Percentiles rank a stretch among this genome's conserved stretches.
Conservation (phyloP, 2,113 vertebrate species). For the Scalopus aquaticus region DNA sequence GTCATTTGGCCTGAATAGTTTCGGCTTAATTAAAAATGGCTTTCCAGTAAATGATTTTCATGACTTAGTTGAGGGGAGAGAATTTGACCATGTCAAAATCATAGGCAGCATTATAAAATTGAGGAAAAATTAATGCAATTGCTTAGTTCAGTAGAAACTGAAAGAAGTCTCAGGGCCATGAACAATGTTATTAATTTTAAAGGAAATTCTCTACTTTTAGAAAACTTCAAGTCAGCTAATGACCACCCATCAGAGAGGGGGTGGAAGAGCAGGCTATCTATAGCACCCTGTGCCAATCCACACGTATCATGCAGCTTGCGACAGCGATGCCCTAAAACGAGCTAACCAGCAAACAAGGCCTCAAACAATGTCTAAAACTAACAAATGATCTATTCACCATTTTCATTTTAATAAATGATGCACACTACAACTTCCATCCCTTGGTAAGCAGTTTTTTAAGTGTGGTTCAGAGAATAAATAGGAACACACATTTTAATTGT, state of each 20-base stretch:
- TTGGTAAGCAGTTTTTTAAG: conserved; percentile 17
- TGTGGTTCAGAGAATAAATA: neutral
- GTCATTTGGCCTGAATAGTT: neutral
- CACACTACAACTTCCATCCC: neutral
- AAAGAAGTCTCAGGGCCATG: neutral
- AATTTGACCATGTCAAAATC: conserved; percentile 47
- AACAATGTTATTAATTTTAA: conserved; percentile 15
- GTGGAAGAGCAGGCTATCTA: neutral
- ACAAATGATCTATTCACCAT: neutral
- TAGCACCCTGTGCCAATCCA: neutral
- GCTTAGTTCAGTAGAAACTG: conserved; percentile 57
- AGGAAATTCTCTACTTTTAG: conserved; percentile 29
- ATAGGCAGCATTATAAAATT: conserved; percentile 42
- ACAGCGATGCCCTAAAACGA: neutral
- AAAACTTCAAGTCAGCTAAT: conserved; percentile 13
- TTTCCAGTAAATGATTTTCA: conserved; percentile 47
- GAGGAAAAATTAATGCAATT: neutral
- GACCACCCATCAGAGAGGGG: neutral
- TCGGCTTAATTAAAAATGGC: conserved; percentile 52
- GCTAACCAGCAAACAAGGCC: too few relatives aligned
- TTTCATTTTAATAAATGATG: neutral
- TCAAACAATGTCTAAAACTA: conserved; percentile 1
- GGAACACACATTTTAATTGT: neutral
- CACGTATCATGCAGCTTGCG: neutral
- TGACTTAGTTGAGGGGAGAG: conserved; percentile 43